Conservation (phyloP, 2,113 vertebrate species). For the Podiceps cristatus region DNA sequence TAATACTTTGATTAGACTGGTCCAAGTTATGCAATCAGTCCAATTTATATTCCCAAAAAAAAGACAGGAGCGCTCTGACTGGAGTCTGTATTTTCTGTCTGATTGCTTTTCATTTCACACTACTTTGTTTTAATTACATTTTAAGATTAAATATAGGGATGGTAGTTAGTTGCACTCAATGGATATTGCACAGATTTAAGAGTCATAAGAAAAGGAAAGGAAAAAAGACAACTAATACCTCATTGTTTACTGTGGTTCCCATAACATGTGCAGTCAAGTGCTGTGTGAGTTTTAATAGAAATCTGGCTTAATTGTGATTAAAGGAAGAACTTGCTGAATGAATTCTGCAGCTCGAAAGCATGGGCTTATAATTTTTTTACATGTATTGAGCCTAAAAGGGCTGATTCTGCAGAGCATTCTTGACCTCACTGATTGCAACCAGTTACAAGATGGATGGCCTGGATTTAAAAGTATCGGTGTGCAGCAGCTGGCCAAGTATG, state of each 20-base stretch:
- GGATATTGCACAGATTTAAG: conserved; percentile 40
- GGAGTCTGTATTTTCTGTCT: conserved; percentile 42
- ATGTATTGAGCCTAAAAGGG: neutral
- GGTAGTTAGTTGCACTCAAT: conserved; percentile 24
- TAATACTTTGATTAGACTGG: neutral
- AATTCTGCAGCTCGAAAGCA: neutral
- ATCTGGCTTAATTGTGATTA: conserved; percentile 25
- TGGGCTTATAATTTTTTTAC: neutral
- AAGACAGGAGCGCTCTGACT: neutral
- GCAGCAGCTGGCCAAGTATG: neutral
- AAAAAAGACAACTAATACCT: neutral
- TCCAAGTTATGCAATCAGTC: neutral
- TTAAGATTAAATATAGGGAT: conserved; percentile 38
- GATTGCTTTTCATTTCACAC: conserved; percentile 70
- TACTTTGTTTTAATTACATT: conserved; percentile 71
- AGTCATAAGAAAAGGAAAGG: conserved; percentile 19
- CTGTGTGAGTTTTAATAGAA: conserved; percentile 39
- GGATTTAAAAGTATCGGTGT: neutral
- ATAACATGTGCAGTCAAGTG: neutral
- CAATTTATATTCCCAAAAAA: conserved; percentile 29
- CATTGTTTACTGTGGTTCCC: neutral
- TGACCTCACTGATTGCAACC: neutral
- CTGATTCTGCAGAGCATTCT: neutral
- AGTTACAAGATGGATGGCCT: neutral
- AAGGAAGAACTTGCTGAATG: conserved; percentile 10